Evolutionary conservation across 2,888 invertebrate species (phyloP).

Genomic region (Dolichomitus sp.): DNA sequence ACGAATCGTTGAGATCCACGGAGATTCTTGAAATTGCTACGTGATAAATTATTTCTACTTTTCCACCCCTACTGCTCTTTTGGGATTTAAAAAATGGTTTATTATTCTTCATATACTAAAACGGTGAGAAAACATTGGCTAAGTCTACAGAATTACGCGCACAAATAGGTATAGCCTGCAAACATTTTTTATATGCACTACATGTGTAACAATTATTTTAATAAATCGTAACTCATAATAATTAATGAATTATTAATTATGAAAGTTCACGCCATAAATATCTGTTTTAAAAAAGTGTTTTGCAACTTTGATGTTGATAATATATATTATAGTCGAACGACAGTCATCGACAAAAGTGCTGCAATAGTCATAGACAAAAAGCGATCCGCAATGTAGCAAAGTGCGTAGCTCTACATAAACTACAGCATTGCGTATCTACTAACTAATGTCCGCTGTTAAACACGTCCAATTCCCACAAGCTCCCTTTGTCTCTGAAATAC

Average conservation of each 20-base stretch:
- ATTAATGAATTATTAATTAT: no score
- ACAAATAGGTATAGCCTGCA: no score
- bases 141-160: no score
- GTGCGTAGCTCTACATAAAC: not conserved
- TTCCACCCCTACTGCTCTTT: slow-evolving; percentile 30
- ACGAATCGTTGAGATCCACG: slow-evolving; percentile 68
- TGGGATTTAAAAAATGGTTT: no score
- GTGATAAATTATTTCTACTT: slow-evolving; percentile 66
- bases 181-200: no score
- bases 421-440: not conserved
- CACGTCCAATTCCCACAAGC: slow-evolving; percentile 47
- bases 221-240: no score
- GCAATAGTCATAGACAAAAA: not conserved
- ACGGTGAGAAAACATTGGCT: no score
- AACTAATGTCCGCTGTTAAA: slow-evolving; percentile 42
- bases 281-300: no score
- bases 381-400: slow-evolving; percentile 6
- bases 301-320: no score
- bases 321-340: not conserved
- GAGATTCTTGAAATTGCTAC: slow-evolving; percentile 66
- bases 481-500: slow-evolving; percentile 60
- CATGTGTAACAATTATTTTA: no score
- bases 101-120: no score
- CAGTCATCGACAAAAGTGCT: not conserved
- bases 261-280: no score